phyloP scores from a whole-genome alignment of 2,888 invertebrate genomes.

The Chrysodeixis includens region DNA sequence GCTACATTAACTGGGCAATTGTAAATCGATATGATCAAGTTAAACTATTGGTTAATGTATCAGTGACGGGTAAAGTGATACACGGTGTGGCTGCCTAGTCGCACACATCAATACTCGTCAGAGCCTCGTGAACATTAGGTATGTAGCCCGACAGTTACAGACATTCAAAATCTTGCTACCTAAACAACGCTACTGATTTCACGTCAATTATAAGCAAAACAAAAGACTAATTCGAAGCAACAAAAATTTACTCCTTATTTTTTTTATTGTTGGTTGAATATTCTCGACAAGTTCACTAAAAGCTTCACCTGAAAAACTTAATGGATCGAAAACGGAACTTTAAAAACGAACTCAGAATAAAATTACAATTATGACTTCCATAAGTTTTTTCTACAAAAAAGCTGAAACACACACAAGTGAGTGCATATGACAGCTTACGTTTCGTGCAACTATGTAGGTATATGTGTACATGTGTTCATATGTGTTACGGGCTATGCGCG shows the following conservation, averaged over 20 bases:
- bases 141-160: constrained; percentile 55
- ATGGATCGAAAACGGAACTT: background rate
- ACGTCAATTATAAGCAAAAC: background rate
- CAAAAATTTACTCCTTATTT: too few relatives aligned
- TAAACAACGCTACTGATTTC: background rate
- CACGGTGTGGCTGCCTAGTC: constrained; percentile 76
- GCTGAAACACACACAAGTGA: constrained; percentile 31
- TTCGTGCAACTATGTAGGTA: constrained; percentile 48
- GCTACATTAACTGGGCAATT: constrained; percentile 74
- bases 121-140: constrained; percentile 57
- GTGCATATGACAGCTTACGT: constrained; percentile 35
- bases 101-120: constrained; percentile 65
- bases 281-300: background rate
- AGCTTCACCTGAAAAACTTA: constrained; percentile 10
- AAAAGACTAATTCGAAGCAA: background rate
- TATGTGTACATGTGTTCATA: too few relatives aligned
- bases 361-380: constrained; percentile 11
- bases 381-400: constrained; percentile 33
- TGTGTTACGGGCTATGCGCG: constrained; percentile 69
- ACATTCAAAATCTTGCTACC: constrained; percentile 34
- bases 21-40: constrained; percentile 83
- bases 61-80: constrained; percentile 81
- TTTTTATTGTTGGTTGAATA: background rate
- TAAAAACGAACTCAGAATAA: background rate
- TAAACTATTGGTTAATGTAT: constrained; percentile 88